Evolutionary conservation across 2,888 invertebrate species (phyloP), one percentile per base, ranked within the genome.

Genomic region (Macropis europaea): DNA sequence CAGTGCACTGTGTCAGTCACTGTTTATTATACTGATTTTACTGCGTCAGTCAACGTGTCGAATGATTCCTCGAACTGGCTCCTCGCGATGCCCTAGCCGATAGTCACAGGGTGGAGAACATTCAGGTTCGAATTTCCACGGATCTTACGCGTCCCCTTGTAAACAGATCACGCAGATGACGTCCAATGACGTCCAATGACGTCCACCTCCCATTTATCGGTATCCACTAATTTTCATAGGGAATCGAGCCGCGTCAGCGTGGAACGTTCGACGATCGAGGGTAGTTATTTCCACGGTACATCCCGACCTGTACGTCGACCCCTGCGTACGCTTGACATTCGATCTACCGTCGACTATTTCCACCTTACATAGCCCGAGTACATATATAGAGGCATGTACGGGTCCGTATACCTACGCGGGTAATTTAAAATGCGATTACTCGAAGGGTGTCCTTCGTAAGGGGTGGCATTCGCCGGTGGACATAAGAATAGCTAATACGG

Each of bases 401-500:
- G 57, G 59, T 36, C n/a, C 38, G 48, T 73, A 78, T 73, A 81
- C 60, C 61, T 62, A 76, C 76, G 74, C 72, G 83, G 84, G 85
- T 86, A 87, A 87, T 87, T 87, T 87, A 85, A 86, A 87, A 86
- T 86, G 84, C 86, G 87, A 87, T 87, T 86, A 87, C 83, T 79
- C 67, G 78, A 77, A 81, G 84, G 85, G 84, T 85, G 82, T 83
- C 83, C 83, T 81, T 77, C 73, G 74, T 77, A 70, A n/a, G 73
- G 75, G 84, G 82, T 82, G 69, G 82, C 80, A 78, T 83, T 81
- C 83, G 83, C 82, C 79, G 84, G 82, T 84, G 86, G 85, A 86
- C 87, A 86, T 83, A 84, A 87, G 88, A 88, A 88, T 88, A 85
- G 87, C 87, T 88, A 88, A 88, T 88, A 86, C 84, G 83, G 74